These are phyloP conservation scores for Meloidogyne exigua DNA, from an alignment of 1,140 invertebrate genomes.

Conservation along the genomic window DNA sequence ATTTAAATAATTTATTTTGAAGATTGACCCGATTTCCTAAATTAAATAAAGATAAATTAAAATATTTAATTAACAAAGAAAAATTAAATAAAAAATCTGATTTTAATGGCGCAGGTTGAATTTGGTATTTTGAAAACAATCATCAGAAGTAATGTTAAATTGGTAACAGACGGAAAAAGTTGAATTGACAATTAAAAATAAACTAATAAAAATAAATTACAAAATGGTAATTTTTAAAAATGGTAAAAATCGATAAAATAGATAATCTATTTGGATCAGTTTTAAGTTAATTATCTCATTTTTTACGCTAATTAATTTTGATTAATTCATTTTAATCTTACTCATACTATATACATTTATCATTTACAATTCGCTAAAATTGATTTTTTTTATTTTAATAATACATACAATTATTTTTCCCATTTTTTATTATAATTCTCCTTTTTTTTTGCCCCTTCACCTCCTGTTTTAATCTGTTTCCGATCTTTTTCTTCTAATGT, in stretches of 20 bases:
- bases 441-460: background rate
- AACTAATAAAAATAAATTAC: no score
- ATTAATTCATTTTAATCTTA: background rate
- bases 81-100: background rate
- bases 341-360: background rate
- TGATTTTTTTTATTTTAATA: background rate
- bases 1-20: background rate
- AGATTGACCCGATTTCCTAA: background rate
- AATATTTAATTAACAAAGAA: background rate
- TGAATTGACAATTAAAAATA: no score
- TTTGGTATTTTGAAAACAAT: background rate
- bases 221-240: background rate
- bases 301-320: no score
- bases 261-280: no score
- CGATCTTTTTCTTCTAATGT: background rate
- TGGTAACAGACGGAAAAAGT: no score
- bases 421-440: no score
- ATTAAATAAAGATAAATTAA: background rate
- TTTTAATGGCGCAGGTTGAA: background rate
- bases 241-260: background rate
- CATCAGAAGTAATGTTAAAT: background rate
- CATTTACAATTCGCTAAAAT: background rate
- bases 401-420: no score
- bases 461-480: background rate
- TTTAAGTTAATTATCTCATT: no score